These are phyloP conservation scores for Catharus fuscescens DNA, from an alignment of 2,113 vertebrate species.

Conservation along the genomic window DNA sequence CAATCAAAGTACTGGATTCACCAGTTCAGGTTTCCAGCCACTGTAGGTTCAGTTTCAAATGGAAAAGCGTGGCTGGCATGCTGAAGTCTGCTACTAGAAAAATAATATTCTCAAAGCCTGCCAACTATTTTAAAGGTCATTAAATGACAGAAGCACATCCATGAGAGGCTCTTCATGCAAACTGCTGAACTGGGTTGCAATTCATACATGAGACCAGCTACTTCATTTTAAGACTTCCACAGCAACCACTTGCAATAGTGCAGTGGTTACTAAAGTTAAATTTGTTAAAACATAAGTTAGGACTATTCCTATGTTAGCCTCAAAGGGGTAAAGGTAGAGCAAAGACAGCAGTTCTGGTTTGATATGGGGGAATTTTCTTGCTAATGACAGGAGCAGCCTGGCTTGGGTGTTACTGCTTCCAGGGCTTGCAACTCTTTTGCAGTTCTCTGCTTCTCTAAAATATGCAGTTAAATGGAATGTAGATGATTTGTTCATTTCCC, in stretches of 20 bases:
- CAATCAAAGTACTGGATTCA: neutral
- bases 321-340: neutral
- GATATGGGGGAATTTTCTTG: neutral
- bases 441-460: neutral
- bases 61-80: neutral
- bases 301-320: neutral
- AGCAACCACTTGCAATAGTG: neutral
- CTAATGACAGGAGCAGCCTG: neutral
- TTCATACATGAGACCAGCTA: neutral
- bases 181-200: neutral
- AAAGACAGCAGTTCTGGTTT: neutral
- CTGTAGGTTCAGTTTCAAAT: neutral
- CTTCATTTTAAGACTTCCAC: neutral
- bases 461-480: neutral
- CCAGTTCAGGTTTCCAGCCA: neutral
- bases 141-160: neutral
- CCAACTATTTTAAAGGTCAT: neutral
- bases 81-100: neutral
- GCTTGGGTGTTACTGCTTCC: neutral
- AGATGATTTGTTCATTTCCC: neutral
- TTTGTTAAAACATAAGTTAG: neutral
- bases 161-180: neutral
- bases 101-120: neutral
- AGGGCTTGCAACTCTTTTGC: neutral
- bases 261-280: neutral